phyloP scores from a whole-genome alignment of 30 jellyfish, hydroid and myxozoan genomes.

The Turritopsis rubra region DNA sequence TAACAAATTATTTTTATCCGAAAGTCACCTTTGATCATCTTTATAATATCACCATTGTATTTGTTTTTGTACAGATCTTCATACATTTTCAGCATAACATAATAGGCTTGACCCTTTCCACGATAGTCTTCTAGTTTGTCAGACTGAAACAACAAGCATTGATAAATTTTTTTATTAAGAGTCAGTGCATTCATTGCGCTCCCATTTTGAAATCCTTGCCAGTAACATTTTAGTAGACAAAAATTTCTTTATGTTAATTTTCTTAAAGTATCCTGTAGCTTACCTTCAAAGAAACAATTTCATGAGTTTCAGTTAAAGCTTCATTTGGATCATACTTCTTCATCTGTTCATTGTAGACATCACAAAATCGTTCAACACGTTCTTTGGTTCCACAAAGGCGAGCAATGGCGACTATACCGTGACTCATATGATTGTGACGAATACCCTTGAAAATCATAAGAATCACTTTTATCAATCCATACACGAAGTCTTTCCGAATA shows the following conservation, averaged over 20 bases:
- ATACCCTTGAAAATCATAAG: not conserved
- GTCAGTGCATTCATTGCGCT: no score
- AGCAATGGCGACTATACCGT: conserved; percentile 10
- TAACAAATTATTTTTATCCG: not conserved
- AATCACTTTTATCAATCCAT: no score
- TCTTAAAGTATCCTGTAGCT: no score
- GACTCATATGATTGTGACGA: conserved; percentile 14
- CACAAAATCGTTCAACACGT: not conserved
- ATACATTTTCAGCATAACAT: not conserved
- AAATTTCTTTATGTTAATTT: no score
- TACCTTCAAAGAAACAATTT: conserved; percentile 1
- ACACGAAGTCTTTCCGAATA: no score
- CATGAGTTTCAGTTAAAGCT: not conserved
- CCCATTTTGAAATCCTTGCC: no score
- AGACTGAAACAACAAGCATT: not conserved
- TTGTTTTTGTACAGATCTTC: not conserved
- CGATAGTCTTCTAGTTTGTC: conserved; percentile 17
- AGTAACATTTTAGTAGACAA: no score
- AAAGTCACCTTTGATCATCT: conserved; percentile 8
- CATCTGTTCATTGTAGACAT: not conserved
- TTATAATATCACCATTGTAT: conserved; percentile 1
- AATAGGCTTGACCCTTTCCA: conserved; percentile 8
- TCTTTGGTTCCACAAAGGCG: conserved; percentile 6
- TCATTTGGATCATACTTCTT: not conserved
- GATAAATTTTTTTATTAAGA: no score